Percentiles rank a stretch among this genome's conserved stretches.
Conservation (phyloP, 2,113 vertebrate genomes). For the Trachemys scripta region DNA sequence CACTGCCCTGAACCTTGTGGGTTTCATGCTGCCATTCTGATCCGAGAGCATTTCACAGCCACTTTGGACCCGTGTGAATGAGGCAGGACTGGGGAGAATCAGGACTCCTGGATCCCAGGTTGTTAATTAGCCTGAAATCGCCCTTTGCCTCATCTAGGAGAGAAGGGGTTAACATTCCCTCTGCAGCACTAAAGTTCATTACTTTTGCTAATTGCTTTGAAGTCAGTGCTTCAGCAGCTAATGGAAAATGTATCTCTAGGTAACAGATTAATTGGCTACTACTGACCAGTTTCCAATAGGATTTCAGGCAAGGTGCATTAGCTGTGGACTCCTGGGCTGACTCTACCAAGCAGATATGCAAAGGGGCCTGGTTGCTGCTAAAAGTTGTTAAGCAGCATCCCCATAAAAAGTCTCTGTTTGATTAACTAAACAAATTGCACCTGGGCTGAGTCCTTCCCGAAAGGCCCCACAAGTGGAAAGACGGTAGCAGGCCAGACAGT, state of each 20-base stretch:
- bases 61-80: background rate
- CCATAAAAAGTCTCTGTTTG: background rate
- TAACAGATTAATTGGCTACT: constrained; percentile 45
- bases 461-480: background rate
- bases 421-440: background rate
- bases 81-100: rapidly evolving
- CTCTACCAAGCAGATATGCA: background rate
- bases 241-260: constrained; percentile 49
- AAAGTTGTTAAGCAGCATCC: too few relatives aligned
- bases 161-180: constrained; percentile 43
- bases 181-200: constrained; percentile 63
- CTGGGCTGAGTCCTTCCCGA: background rate
- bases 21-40: background rate
- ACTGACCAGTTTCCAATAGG: background rate
- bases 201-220: constrained; percentile 68
- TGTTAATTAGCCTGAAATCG: rapidly evolving
- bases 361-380: background rate
- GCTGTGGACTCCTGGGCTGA: background rate
- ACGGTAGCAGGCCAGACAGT: background rate
- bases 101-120: rapidly evolving
- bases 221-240: constrained; percentile 56
- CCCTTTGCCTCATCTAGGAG: rapidly evolving
- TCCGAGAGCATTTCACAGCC: background rate
- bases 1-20: background rate
- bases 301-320: background rate